Conservation (phyloP, 30 jellyfish, hydroid and myxozoan genomes). For the Morbakka virulenta region DNA sequence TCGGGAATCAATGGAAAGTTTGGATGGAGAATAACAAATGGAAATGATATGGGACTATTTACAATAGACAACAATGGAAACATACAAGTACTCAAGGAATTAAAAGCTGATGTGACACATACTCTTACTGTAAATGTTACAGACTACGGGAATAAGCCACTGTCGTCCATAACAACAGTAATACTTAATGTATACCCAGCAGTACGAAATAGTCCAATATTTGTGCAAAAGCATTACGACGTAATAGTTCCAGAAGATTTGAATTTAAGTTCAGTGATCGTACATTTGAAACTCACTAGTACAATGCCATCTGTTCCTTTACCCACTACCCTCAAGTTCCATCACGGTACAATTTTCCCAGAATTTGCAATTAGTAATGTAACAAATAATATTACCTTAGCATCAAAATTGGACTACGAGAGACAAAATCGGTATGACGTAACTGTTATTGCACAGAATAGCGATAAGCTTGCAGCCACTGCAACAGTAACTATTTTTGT, state of each 20-base stretch:
- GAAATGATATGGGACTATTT: constrained; percentile 58
- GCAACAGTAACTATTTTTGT: constrained; percentile 72
- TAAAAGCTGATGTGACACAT: constrained; percentile 46
- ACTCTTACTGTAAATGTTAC: constrained; percentile 45
- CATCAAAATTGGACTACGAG: constrained; percentile 60
- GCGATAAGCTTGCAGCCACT: constrained; percentile 27
- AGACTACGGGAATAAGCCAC: constrained; percentile 46
- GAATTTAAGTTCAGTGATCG: constrained; percentile 27
- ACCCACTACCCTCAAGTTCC: background rate
- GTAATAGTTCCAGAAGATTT: constrained; percentile 48
- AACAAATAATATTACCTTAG: background rate
- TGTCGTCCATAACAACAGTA: constrained; percentile 41
- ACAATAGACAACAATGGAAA: constrained; percentile 60
- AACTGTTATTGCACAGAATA: constrained; percentile 59
- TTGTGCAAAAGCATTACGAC: constrained; percentile 50
- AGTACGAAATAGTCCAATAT: background rate
- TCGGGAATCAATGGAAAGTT: constrained; percentile 37
- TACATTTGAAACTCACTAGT: background rate
- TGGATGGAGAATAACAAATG: constrained; percentile 57
- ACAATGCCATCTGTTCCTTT: no score
- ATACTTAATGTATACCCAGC: constrained; percentile 1
- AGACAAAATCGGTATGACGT: constrained; percentile 40
- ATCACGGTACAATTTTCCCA: background rate
- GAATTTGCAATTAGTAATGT: constrained; percentile 21
- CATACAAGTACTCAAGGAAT: constrained; percentile 26